phyloP scores from a whole-genome alignment of 2,888 invertebrate species.

The Troides helena region DNA sequence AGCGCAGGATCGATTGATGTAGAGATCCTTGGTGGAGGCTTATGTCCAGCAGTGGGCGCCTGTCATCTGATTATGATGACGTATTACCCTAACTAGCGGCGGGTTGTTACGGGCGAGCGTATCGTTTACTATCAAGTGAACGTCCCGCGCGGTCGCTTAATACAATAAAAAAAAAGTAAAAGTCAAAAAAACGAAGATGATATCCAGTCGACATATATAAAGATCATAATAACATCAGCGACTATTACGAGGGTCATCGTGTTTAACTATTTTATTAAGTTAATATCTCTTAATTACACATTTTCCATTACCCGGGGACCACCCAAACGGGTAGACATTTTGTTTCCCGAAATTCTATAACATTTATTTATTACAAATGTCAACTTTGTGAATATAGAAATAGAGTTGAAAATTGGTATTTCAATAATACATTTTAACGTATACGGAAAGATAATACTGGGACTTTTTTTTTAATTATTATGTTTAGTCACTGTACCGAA shows the following conservation, averaged over 20 bases:
- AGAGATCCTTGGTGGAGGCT: too few relatives aligned
- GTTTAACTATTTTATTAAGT: slow-evolving; percentile 8
- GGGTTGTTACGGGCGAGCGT: too few relatives aligned
- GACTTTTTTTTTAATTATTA: slow-evolving; percentile 44
- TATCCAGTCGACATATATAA: too few relatives aligned
- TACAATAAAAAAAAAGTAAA: too few relatives aligned
- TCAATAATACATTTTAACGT: not conserved
- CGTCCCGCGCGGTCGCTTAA: too few relatives aligned
- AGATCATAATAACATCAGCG: not conserved
- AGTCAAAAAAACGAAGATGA: too few relatives aligned
- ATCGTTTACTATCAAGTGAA: too few relatives aligned
- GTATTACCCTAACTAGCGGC: too few relatives aligned
- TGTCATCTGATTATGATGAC: too few relatives aligned
- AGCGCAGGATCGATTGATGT: too few relatives aligned
- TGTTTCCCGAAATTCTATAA: not conserved
- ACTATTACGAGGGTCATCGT: slow-evolving; percentile 11
- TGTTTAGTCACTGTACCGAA: slow-evolving; percentile 53
- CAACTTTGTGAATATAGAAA: not conserved
- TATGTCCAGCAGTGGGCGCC: too few relatives aligned
- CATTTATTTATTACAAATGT: not conserved
- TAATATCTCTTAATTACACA: slow-evolving; percentile 7
- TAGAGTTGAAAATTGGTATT: slow-evolving; percentile 12
- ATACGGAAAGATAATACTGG: not conserved
- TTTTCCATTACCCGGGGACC: slow-evolving; percentile 6
- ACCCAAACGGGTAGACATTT: slow-evolving; percentile 11